These are phyloP conservation scores for Plusia festucae DNA, from an alignment of 2,888 invertebrate species.

Conservation along the genomic window DNA sequence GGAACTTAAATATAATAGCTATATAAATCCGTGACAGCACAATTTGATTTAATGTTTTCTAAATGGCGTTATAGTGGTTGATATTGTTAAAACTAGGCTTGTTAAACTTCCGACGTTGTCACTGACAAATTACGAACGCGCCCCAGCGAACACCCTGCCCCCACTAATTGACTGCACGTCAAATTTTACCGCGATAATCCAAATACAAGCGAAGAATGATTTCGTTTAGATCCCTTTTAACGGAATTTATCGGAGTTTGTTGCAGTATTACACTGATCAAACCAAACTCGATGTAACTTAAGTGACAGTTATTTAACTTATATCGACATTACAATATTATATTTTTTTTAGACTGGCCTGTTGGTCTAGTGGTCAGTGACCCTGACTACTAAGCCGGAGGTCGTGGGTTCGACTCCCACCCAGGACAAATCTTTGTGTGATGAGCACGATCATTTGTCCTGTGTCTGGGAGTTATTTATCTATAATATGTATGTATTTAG, in stretches of 20 bases:
- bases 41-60: slow-evolving; percentile 65
- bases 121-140: slow-evolving; percentile 85
- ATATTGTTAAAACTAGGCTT: slow-evolving; percentile 75
- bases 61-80: slow-evolving; percentile 68
- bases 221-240: slow-evolving; percentile 60
- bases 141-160: slow-evolving; percentile 67
- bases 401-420: too few relatives aligned
- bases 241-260: slow-evolving; percentile 33
- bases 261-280: slow-evolving; percentile 12
- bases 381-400: too few relatives aligned
- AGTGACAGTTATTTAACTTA: too few relatives aligned
- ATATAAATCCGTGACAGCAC: slow-evolving; percentile 54
- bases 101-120: slow-evolving; percentile 86
- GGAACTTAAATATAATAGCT: slow-evolving; percentile 59
- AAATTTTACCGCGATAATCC: slow-evolving; percentile 82
- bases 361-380: too few relatives aligned
- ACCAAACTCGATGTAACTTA: too few relatives aligned
- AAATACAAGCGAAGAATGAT: slow-evolving; percentile 77
- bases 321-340: too few relatives aligned
- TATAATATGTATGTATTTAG: too few relatives aligned
- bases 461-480: too few relatives aligned
- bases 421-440: too few relatives aligned
- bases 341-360: too few relatives aligned
- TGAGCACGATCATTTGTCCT: too few relatives aligned
- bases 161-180: slow-evolving; percentile 87